Evolutionary conservation across 2,888 invertebrate genomes (phyloP).

Genomic region (Drosophila rubida): DNA sequence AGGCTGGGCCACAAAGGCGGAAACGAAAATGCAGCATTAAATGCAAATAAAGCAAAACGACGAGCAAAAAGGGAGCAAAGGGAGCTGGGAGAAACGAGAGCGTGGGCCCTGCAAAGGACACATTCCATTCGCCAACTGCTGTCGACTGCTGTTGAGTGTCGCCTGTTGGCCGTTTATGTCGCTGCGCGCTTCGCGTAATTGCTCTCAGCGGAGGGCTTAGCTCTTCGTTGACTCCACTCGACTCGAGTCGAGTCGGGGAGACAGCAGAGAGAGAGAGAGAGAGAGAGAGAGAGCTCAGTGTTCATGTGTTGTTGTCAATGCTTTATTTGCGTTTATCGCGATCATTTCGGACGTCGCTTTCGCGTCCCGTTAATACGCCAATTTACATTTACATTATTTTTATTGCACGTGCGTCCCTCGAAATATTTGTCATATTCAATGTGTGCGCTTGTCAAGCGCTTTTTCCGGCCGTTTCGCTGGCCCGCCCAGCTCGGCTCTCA

Average conservation of each 20-base stretch:
- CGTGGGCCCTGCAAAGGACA: slow-evolving; percentile 31
- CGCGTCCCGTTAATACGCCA: slow-evolving; percentile 71
- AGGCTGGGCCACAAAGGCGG: slow-evolving; percentile 24
- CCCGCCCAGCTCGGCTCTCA: neutral
- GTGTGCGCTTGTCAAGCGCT: slow-evolving; percentile 31
- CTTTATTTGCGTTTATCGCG: slow-evolving; percentile 69
- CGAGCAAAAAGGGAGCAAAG: neutral
- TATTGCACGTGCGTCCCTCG: slow-evolving; percentile 42
- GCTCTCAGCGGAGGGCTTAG: slow-evolving; percentile 73
- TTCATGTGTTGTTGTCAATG: slow-evolving; percentile 56
- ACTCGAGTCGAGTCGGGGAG: neutral
- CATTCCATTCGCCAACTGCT: slow-evolving; percentile 7
- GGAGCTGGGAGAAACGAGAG: neutral
- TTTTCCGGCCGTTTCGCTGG: slow-evolving; percentile 6
- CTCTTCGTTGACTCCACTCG: neutral
- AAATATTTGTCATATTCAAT: slow-evolving; percentile 57
- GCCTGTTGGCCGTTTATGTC: slow-evolving; percentile 24
- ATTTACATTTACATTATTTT: slow-evolving; percentile 76
- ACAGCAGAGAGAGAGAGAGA: neutral
- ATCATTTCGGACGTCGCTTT: slow-evolving; percentile 59
- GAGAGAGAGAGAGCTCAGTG: slow-evolving; percentile 5
- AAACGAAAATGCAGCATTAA: slow-evolving; percentile 73
- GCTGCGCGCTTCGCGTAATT: slow-evolving; percentile 61
- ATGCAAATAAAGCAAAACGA: slow-evolving; percentile 56
- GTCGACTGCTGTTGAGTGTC: slow-evolving; percentile 19